phyloP scores from a whole-genome alignment of 2,113 vertebrate genomes.

The Melanotaenia duboulayi region DNA sequence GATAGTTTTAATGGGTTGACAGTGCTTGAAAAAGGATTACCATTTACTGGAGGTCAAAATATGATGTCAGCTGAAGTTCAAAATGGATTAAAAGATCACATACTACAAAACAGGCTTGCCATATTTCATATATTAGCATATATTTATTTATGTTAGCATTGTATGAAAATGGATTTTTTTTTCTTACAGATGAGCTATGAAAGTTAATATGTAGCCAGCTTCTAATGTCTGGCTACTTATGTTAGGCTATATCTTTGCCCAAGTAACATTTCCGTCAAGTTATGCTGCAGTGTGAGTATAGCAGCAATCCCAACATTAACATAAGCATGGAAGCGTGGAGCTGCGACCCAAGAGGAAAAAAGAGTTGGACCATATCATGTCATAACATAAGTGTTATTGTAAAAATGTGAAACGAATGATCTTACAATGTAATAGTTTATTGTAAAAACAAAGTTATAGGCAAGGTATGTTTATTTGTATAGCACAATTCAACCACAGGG shows the following conservation, averaged over 20 bases:
- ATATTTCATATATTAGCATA: too few species aligned
- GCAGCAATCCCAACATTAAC: background rate
- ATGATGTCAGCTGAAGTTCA: constrained; percentile 10
- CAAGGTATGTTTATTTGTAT: too few species aligned
- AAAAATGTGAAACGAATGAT: too few species aligned
- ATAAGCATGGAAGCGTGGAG: too few species aligned
- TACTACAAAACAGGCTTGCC: background rate
- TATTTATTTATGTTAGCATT: background rate
- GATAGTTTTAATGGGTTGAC: constrained; percentile 15
- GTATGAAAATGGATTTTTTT: background rate
- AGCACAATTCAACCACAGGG: too few species aligned
- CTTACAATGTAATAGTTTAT: too few species aligned
- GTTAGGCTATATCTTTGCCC: too few species aligned
- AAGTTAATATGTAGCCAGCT: background rate
- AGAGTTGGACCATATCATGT: too few species aligned
- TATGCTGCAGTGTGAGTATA: background rate
- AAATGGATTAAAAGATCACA: constrained; percentile 1
- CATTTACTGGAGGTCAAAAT: constrained; percentile 47
- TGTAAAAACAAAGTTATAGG: too few species aligned
- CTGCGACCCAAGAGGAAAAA: too few species aligned
- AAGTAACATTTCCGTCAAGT: background rate
- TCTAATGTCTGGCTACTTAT: background rate
- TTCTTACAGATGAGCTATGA: background rate
- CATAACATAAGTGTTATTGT: too few species aligned
- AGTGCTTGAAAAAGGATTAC: constrained; percentile 39